Evolutionary conservation across 2,888 invertebrate species (phyloP), one percentile per base, ranked within the genome.

Genomic region (Celastrina argiolus): DNA sequence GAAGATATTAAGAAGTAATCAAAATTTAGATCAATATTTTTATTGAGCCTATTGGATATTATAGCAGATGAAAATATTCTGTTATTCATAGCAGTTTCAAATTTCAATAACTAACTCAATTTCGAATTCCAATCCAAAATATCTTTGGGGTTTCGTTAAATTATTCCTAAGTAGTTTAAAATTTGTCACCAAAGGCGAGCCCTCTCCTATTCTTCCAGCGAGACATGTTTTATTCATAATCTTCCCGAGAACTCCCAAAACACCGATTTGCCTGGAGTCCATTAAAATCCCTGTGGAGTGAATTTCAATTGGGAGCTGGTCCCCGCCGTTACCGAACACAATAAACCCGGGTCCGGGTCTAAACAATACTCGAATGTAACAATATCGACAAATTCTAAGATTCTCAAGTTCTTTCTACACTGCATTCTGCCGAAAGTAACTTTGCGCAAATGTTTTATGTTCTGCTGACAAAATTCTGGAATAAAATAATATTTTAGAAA

Each of bases 181-280:
- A 72, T 69, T 69, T 64, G 67, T 69, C 66, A 66, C 56, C 65
- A 66, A 67, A 67, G 71, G 68, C 67, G 66, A 69, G 71, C 66
- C 63, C 71, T 67, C 69, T 68, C 65, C 67, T 39, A 39, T 61
- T 68, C 68, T 70, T 68, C 67, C 71, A 68, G 70, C 72, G 66
- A 69, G 71, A 65, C 73, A 87, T 87, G 86, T 88, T 85, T 87
- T 85, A 87, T 88, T 87, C 85, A 87, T 85, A 78, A 81, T 79
- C 78, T 73, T 75, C 78, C 80, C 79, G 79, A 78, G 77, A 82
- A 81, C 76, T 81, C 81, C 81, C 80, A 78, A 84, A 85, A 86
- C 84, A 85, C 74, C 81, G 82, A 83, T 83, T 86, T 82, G 76
- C 78, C 76, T 70, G 74, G 75, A 82, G 80, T 82, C 82, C 83